phyloP scores from a whole-genome alignment of 2,113 vertebrate genomes.

The Misgurnus anguillicaudatus region DNA sequence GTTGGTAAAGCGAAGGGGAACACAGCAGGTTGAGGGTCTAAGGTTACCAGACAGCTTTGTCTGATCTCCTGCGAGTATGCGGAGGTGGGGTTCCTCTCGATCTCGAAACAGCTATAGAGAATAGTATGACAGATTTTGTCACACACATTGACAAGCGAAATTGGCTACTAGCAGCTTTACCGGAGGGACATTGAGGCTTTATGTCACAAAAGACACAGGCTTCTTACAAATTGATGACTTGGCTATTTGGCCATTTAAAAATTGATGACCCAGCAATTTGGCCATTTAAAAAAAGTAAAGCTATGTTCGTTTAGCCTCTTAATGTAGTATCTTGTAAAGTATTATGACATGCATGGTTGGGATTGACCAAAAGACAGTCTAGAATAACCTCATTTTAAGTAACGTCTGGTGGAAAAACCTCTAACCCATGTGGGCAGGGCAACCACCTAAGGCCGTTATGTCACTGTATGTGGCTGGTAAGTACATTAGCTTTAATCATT shows the following conservation, averaged over 20 bases:
- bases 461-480: constrained; percentile 52
- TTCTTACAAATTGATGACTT: constrained; percentile 6
- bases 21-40: constrained; percentile 61
- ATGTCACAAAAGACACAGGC: neutral
- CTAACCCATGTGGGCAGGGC: constrained; percentile 49
- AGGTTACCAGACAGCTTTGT: constrained; percentile 72
- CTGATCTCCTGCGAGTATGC: constrained; percentile 57
- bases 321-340: neutral
- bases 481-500: constrained; percentile 56
- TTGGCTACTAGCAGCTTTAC: constrained; percentile 44
- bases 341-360: constrained; percentile 21
- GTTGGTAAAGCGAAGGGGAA: constrained; percentile 55
- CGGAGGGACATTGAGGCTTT: constrained; percentile 29
- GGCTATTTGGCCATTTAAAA: neutral
- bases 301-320: too few species aligned
- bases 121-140: constrained; percentile 27
- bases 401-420: constrained; percentile 42
- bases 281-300: neutral
- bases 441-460: constrained; percentile 65
- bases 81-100: constrained; percentile 49
- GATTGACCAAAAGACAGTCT: constrained; percentile 33
- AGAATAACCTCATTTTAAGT: constrained; percentile 65
- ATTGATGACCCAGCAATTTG: too few species aligned
- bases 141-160: constrained; percentile 46
- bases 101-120: constrained; percentile 50